Evolutionary conservation across 2,888 invertebrate species (phyloP), one percentile per base, ranked within the genome.

Genomic region (Gerosis bhagava): DNA sequence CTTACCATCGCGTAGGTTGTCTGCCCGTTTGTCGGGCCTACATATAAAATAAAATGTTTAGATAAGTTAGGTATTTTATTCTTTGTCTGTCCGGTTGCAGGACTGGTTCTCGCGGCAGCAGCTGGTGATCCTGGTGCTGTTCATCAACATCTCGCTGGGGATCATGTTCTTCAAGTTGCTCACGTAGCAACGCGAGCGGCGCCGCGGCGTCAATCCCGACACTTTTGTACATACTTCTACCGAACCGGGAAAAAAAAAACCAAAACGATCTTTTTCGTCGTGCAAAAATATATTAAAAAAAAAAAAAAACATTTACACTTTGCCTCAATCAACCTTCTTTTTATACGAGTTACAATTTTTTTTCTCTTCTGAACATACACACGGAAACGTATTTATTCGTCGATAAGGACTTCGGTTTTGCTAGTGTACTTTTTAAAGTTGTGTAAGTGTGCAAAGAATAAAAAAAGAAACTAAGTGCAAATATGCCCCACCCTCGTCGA

Each of bases 101-200:
- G 97, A 97, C 92, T 97, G 97, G 97, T 96, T 97, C 90, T 96
- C 97, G 75, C 94, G 97, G 83, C 97, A 97, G 91, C 97, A 97
- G 91, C 92, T 97, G 83, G 95, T 97, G 87, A 94, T 97, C 90
- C 91, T 97, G 81, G 97, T 97, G 72, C 92, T 97, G 69, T 95
- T 97, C 90, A 94, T 97, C 91, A 97, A 97, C 91, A 94, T 97
- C 90, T 95, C 96, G 66, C 90, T 97, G 92, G 97, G 96, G 83
- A 94, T 97, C 89, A 94, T 97, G 94, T 97, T 97, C 91, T 95
- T 97, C 92, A 97, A 97, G 89, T 92, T 97, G 91, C 92, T 97
- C 74, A 97, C 97, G 95, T 97, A 97, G 96, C 93, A 93, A 80
- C 90, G 93, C 89, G 70, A 52, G 70, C 59, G 87, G 86, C 83